Base-by-base conservation (phyloP, 2,113 vertebrate species). In the Paedocypris sp. region DNA sequence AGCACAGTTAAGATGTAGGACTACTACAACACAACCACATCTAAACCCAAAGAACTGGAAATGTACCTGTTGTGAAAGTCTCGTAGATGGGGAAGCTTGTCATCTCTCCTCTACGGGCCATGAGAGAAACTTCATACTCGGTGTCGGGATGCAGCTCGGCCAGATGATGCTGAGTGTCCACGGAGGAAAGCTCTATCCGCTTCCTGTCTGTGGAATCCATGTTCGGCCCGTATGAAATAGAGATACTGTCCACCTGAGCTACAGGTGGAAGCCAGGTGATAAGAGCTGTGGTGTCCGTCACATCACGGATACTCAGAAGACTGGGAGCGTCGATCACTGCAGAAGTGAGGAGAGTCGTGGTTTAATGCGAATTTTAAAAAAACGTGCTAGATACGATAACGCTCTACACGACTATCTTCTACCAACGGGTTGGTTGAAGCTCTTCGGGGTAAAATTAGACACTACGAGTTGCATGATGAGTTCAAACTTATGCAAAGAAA, bases 251-350 rank as follows among this genome's bases (percentile, higher is more conserved):
- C 0, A 99, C 88, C 41, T 87, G 78, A 11, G 95, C 92, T 60
- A 93, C 71, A 1, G 95, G 93, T 60, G 91, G 93, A 73, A 85
- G 86, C 94, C 95, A 99, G 0, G 92, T 94, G 73, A 98, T 78
- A 18, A 97, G 82, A 0, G 92, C 93, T 0, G 93, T 94, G 31
- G 86, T 89, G 79, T 97, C 95, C 0, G 90, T 97, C 62, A 97
- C 80, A 0, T 99, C 92, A n/a, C 81, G 91, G 28, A 90, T 86
- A n/a, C 94, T 86, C 0, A 96, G 81, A 60, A 93, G 90, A 69
- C 89, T 89, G 6, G 95, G 95, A 11, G 89, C 86, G 23, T 99
- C 95, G 0, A 99, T 85, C 61, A 80, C 95, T 99, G 71, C 0
- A 58, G 5, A 20, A 25, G 31, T 52, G 43, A 19, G 26, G 36